These are phyloP conservation scores for Dendrolimus pini DNA, from an alignment of 2,888 invertebrate genomes.

Conservation along the genomic window DNA sequence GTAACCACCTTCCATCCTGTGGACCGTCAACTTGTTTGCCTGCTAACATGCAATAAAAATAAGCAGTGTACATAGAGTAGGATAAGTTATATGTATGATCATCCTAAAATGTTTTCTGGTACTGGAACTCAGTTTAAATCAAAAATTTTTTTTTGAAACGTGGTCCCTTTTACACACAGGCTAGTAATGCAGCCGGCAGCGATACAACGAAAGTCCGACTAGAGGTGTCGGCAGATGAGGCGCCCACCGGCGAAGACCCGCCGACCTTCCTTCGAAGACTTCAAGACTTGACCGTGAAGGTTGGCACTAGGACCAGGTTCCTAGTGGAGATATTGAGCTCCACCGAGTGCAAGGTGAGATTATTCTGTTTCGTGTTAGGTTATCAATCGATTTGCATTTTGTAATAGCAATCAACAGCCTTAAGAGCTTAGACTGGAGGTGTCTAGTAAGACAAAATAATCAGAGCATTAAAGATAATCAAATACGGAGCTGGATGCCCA, in stretches of 20 bases:
- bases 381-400: no score
- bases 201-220: slow-evolving; percentile 70
- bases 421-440: no score
- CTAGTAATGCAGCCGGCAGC: slow-evolving; percentile 77
- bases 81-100: no score
- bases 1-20: neutral
- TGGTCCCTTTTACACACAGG: slow-evolving; percentile 25
- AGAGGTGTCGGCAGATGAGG: slow-evolving; percentile 75
- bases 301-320: slow-evolving; percentile 90
- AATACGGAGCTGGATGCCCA: no score
- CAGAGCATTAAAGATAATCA: no score
- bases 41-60: neutral
- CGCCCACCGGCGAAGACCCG: slow-evolving; percentile 81
- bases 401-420: no score
- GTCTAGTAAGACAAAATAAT: no score
- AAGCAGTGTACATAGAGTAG: no score
- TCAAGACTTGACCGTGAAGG: slow-evolving; percentile 91
- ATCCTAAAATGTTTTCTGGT: no score
- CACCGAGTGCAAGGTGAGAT: slow-evolving; percentile 84
- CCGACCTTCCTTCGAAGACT: slow-evolving; percentile 90
- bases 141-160: no score
- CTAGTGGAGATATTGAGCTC: slow-evolving; percentile 89
- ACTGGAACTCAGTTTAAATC: no score
- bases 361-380: no score
- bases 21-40: neutral